Percentiles rank a stretch among this genome's conserved stretches.
Conservation (phyloP, 2,797 vertebrate genomes). For the Ctenopoma kingsleyae region DNA sequence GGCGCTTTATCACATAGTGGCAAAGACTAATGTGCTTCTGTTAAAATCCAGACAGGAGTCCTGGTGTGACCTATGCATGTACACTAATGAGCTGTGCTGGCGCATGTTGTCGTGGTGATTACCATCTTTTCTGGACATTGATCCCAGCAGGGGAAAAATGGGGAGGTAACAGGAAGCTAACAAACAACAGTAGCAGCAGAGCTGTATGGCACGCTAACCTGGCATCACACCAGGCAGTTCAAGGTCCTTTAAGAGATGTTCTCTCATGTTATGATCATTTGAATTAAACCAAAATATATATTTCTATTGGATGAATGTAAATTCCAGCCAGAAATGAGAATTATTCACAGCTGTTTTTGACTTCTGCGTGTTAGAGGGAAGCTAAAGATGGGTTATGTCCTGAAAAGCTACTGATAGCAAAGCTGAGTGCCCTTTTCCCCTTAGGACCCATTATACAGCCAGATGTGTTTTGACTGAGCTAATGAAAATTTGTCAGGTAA, state of each 20-base stretch:
- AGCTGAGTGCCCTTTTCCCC: slow-evolving; percentile 48
- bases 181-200: slow-evolving; percentile 44
- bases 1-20: slow-evolving; percentile 61
- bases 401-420: slow-evolving; percentile 78
- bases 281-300: slow-evolving; percentile 57
- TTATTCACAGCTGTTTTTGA: slow-evolving; percentile 71
- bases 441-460: slow-evolving; percentile 49
- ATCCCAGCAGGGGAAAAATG: slow-evolving; percentile 60
- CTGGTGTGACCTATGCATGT: slow-evolving; percentile 72
- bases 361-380: slow-evolving; percentile 53
- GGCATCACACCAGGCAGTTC: slow-evolving; percentile 43
- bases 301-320: slow-evolving; percentile 49
- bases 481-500: slow-evolving; percentile 72
- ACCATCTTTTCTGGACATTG: slow-evolving; percentile 74
- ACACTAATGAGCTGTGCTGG: slow-evolving; percentile 80
- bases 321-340: slow-evolving; percentile 63
- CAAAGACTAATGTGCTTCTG: slow-evolving; percentile 71
- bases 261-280: slow-evolving; percentile 41
- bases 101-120: slow-evolving; percentile 75
- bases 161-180: slow-evolving; percentile 51
- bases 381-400: slow-evolving; percentile 65
- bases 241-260: slow-evolving; percentile 33
- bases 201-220: slow-evolving; percentile 43
- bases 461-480: slow-evolving; percentile 75
- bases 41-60: slow-evolving; percentile 72